Evolutionary conservation across 2,797 vertebrate genomes (phyloP).

Genomic region (Kryptolebias ocellatus): DNA sequence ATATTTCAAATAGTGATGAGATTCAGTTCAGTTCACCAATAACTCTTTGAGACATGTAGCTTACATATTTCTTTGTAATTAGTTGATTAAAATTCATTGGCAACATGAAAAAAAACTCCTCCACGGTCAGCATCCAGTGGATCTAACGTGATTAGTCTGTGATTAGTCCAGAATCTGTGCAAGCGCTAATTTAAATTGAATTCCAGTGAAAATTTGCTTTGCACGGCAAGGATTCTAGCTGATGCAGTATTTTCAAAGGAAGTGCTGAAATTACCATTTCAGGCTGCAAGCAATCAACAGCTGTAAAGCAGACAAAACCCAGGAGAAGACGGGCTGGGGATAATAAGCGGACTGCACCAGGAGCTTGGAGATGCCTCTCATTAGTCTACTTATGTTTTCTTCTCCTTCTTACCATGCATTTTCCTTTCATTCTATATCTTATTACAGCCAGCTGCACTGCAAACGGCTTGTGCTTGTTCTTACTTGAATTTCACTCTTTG

Average conservation of each 20-base stretch:
- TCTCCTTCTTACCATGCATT: slow-evolving; percentile 14
- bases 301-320: slow-evolving; percentile 35
- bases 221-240: slow-evolving; percentile 28
- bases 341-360: slow-evolving; percentile 13
- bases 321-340: neutral
- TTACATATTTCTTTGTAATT: neutral
- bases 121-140: slow-evolving; percentile 21
- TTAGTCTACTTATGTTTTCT: slow-evolving; percentile 23
- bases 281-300: slow-evolving; percentile 21
- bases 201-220: slow-evolving; percentile 26
- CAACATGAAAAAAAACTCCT: slow-evolving; percentile 39
- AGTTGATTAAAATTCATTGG: slow-evolving; percentile 12
- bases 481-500: slow-evolving; percentile 13
- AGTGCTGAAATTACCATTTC: slow-evolving; percentile 37
- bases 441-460: slow-evolving; percentile 2
- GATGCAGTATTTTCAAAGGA: slow-evolving; percentile 34
- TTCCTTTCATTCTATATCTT: slow-evolving; percentile 12
- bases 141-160: slow-evolving; percentile 47
- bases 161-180: slow-evolving; percentile 49
- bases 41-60: neutral
- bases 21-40: neutral
- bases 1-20: slow-evolving; percentile 28
- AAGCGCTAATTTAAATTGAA: slow-evolving; percentile 38
- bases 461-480: slow-evolving; percentile 1
- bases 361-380: slow-evolving; percentile 11